These are phyloP conservation scores for Brachionus calyciflorus DNA, from an alignment of 1,140 invertebrate species.

Conservation along the genomic window DNA sequence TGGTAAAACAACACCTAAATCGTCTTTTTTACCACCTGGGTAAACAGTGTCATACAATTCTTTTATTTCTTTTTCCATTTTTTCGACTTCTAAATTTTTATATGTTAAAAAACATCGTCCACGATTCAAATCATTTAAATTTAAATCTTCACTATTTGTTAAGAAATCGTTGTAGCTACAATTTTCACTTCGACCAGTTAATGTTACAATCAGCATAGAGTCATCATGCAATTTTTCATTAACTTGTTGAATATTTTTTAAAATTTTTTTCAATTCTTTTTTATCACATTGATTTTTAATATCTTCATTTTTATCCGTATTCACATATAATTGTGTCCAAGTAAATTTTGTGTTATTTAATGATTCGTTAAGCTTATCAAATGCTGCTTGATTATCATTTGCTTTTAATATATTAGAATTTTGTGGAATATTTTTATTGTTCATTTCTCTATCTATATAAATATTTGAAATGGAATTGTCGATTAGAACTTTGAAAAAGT, in stretches of 20 bases:
- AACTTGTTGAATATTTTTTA: constrained; percentile 20
- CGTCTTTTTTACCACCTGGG: constrained; percentile 32
- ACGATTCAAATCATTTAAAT: constrained; percentile 6
- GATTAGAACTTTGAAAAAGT: constrained; percentile 25
- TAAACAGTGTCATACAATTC: constrained; percentile 32
- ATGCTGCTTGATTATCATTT: not conserved
- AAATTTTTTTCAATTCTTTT: not conserved
- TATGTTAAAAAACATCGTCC: constrained; percentile 31
- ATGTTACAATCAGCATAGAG: constrained; percentile 25
- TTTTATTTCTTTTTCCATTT: constrained; percentile 37
- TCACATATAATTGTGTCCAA: constrained; percentile 31
- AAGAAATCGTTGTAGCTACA: not conserved
- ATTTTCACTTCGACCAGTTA: constrained; percentile 19
- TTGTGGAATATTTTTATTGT: not conserved
- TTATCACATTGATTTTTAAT: not conserved
- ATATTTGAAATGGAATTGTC: not conserved
- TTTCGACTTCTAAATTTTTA: constrained; percentile 24
- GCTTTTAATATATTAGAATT: not conserved
- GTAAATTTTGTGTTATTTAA: not conserved
- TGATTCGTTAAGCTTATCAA: not conserved
- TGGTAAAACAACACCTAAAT: constrained; percentile 23
- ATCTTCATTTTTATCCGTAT: not conserved
- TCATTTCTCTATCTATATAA: constrained; percentile 23
- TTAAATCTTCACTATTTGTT: not conserved
- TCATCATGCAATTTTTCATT: constrained; percentile 38